A percentile compares a stretch with the other conserved stretches of the same genome.
Conservation (phyloP, 2,888 invertebrate species). For the Urechis unicinctus region DNA sequence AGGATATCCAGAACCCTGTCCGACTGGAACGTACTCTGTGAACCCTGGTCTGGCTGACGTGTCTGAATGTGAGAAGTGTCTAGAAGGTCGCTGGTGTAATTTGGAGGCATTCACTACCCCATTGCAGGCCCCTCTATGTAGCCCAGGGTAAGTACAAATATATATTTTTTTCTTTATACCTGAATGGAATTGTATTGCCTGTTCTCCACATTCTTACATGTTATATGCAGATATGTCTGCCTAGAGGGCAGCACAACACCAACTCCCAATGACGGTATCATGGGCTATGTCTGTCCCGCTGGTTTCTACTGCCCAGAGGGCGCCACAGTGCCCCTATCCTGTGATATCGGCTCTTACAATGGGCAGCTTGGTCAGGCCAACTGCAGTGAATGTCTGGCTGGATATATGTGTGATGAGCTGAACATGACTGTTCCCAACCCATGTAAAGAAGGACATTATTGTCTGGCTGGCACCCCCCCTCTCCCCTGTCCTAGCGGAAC, state of each 20-base stretch:
- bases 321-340: conserved; percentile 32
- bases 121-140: conserved; percentile 29
- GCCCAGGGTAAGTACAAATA: conserved; percentile 18
- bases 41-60: conserved; percentile 27
- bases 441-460: conserved; percentile 42
- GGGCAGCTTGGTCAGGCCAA: conserved; percentile 31
- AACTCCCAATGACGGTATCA: conserved; percentile 28
- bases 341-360: conserved; percentile 42
- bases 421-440: conserved; percentile 38
- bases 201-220: background rate
- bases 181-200: background rate
- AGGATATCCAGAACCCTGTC: conserved; percentile 38
- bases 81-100: conserved; percentile 42
- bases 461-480: conserved; percentile 31
- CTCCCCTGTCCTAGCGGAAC: conserved; percentile 44
- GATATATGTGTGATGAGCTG: conserved; percentile 34
- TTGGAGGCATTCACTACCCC: conserved; percentile 35
- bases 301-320: conserved; percentile 42
- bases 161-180: background rate
- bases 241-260: conserved; percentile 37
- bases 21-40: conserved; percentile 40
- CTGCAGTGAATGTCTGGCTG: conserved; percentile 38
- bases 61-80: conserved; percentile 37
- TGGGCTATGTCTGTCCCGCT: conserved; percentile 39
- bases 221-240: conserved; percentile 35